Percentiles rank a stretch among this genome's conserved stretches.
Evolutionary conservation across 2,113 vertebrate genomes (phyloP).

Genomic region (Rhodinocichla rosea): DNA sequence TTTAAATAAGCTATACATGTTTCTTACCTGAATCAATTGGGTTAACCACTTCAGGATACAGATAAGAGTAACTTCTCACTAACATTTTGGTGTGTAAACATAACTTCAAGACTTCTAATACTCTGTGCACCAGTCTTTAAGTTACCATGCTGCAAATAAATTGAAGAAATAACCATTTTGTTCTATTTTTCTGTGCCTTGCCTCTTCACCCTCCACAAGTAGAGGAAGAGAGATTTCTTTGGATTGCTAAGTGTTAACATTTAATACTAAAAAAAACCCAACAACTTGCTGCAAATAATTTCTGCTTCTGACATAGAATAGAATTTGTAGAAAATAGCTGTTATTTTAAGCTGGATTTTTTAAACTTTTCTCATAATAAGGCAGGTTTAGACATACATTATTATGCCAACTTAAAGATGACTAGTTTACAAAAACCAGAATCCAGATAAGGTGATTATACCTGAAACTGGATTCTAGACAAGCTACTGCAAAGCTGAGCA

Average conservation of each 20-base stretch:
- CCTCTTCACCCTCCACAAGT: not conserved
- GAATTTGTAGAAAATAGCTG: not conserved
- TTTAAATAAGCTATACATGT: not conserved
- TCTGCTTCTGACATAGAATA: not conserved
- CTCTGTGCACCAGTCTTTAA: not conserved
- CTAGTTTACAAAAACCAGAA: not conserved
- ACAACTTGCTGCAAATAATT: not conserved
- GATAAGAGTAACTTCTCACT: not conserved
- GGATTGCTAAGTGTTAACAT: not conserved
- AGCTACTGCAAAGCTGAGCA: not conserved
- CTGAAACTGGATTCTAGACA: not conserved
- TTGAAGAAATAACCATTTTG: not conserved
- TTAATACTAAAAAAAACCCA: not conserved
- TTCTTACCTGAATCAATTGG: not conserved
- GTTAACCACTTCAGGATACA: not conserved
- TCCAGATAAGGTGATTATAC: not conserved
- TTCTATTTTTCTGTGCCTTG: not conserved
- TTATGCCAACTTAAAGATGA: not conserved
- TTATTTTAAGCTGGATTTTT: not conserved
- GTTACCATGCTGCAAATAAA: conserved; percentile 28
- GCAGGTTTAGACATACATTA: not conserved
- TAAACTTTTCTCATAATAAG: not conserved
- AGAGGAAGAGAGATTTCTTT: not conserved
- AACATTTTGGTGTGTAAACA: not conserved
- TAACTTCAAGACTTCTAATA: not conserved